Evolutionary conservation across 2,888 invertebrate genomes (phyloP).

Genomic region (Aplocera efformata): DNA sequence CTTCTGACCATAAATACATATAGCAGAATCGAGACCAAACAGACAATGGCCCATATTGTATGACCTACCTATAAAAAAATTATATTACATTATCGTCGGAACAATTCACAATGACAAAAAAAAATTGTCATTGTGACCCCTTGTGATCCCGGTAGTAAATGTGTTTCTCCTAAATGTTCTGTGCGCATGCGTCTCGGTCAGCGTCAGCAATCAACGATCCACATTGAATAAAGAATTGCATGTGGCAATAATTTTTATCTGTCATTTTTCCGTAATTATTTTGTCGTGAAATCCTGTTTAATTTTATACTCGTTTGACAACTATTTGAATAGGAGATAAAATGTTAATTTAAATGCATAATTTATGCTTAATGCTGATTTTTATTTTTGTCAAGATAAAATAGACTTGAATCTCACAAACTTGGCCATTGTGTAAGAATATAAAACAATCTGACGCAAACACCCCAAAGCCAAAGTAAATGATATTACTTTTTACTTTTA

Average conservation of each 20-base stretch:
- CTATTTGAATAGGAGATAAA: background rate
- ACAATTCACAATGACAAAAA: too few species aligned
- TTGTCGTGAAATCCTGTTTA: constrained; percentile 58
- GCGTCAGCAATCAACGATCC: background rate
- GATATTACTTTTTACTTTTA: too few species aligned
- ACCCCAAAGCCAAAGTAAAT: too few species aligned
- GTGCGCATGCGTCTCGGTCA: constrained; percentile 8
- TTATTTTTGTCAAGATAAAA: too few species aligned
- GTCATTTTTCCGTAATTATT: constrained; percentile 51
- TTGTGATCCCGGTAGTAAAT: constrained; percentile 14
- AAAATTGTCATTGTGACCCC: background rate
- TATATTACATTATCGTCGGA: too few species aligned
- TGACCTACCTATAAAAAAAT: too few species aligned
- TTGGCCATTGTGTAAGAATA: too few species aligned
- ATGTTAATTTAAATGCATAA: constrained; percentile 3
- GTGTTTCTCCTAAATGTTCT: constrained; percentile 16
- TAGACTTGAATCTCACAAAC: too few species aligned
- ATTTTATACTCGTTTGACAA: constrained; percentile 30
- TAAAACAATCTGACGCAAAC: too few species aligned
- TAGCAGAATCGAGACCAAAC: too few species aligned
- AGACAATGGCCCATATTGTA: too few species aligned
- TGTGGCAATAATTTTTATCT: constrained; percentile 46
- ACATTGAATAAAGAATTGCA: constrained; percentile 30
- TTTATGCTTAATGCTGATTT: background rate
- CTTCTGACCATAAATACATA: too few species aligned